Conservation (phyloP, 2,797 vertebrate genomes). For the Discoglossus pictus region DNA sequence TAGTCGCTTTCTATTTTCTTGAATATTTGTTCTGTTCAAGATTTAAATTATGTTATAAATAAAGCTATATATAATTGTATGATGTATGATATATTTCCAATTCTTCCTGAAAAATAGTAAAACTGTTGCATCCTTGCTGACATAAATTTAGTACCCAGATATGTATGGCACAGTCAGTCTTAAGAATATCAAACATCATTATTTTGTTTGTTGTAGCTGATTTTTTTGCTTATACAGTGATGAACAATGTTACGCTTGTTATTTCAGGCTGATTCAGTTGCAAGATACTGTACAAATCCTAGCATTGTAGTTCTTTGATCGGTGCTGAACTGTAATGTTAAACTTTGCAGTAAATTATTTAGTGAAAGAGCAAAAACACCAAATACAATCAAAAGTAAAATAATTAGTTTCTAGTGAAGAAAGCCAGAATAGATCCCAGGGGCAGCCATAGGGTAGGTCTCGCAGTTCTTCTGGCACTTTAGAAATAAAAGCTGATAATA, state of each 20-base stretch:
- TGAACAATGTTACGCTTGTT: constrained; percentile 31
- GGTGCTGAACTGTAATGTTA: constrained; percentile 1
- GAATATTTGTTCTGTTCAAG: too few species aligned
- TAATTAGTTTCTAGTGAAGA: too few species aligned
- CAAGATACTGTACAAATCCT: background rate
- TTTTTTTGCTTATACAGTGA: constrained; percentile 9
- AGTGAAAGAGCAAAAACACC: too few species aligned
- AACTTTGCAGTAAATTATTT: background rate
- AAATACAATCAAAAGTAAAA: too few species aligned
- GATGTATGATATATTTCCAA: background rate
- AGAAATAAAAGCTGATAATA: too few species aligned
- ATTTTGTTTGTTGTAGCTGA: constrained; percentile 13
- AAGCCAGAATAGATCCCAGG: too few species aligned
- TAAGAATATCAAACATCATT: constrained; percentile 19
- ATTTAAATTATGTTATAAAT: too few species aligned
- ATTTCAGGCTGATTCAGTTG: constrained; percentile 15
- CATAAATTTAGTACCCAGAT: background rate
- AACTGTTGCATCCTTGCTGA: background rate
- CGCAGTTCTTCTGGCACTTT: too few species aligned
- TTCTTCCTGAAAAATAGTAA: background rate
- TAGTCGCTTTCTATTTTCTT: too few species aligned
- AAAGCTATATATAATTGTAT: too few species aligned
- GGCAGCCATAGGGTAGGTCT: too few species aligned
- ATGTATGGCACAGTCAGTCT: too few species aligned
- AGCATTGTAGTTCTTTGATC: background rate